Percentiles rank a stretch among this genome's conserved stretches.
Evolutionary conservation across 2,888 invertebrate genomes (phyloP).

Genomic region (Atrina japonica): DNA sequence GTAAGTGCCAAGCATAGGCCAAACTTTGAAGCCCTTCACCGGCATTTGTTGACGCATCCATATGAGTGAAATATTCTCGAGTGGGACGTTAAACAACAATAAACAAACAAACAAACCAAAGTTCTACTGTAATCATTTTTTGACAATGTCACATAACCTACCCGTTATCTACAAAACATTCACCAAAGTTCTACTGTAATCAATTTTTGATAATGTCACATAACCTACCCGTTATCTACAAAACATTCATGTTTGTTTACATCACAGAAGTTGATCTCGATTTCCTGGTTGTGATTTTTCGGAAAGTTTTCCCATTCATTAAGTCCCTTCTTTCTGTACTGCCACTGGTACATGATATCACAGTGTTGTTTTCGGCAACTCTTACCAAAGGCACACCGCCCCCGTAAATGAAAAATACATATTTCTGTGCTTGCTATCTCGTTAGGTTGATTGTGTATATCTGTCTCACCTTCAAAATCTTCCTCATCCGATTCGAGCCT

Average conservation of each 20-base stretch:
- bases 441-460: background rate
- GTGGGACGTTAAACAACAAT: no score
- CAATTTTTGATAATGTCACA: no score
- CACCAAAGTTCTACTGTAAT: no score
- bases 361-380: conserved; percentile 53
- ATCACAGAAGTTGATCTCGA: conserved; percentile 56
- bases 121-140: no score
- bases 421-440: conserved; percentile 35
- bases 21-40: no score
- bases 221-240: conserved; percentile 31
- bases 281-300: conserved; percentile 37
- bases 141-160: no score
- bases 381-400: conserved; percentile 53
- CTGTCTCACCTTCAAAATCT: conserved; percentile 5
- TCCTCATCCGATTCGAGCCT: conserved; percentile 19
- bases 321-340: conserved; percentile 37
- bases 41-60: no score
- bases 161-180: no score
- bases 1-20: no score
- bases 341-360: conserved; percentile 61
- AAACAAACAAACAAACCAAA: no score
- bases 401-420: conserved; percentile 54
- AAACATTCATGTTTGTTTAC: conserved; percentile 38
- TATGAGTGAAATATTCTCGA: no score
- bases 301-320: conserved; percentile 50